Conservation (phyloP, 1,140 invertebrate genomes). For the Heliconius eleuchia region DNA sequence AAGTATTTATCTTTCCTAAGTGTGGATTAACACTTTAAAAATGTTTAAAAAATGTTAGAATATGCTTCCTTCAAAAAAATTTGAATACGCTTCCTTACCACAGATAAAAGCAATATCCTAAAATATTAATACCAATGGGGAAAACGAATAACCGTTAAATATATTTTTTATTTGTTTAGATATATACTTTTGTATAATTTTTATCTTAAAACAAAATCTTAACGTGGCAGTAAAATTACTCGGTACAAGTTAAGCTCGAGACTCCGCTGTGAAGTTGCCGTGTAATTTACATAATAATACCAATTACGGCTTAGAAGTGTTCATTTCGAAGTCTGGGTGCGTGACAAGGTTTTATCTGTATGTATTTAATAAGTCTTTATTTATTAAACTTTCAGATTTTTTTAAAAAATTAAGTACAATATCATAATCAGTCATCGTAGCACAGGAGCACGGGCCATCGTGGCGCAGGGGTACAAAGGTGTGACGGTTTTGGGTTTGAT, state of each 20-base stretch:
- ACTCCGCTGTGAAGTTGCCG: conserved; percentile 35
- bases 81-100: too few relatives aligned
- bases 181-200: conserved; percentile 17
- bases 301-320: conserved; percentile 38
- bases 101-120: too few relatives aligned
- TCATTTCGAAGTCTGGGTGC: conserved; percentile 38
- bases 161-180: not conserved
- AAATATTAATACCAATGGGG: not conserved
- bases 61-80: too few relatives aligned
- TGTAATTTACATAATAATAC: conserved; percentile 43
- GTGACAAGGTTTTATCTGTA: conserved; percentile 36
- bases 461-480: too few relatives aligned
- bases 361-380: conserved; percentile 23
- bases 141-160: not conserved
- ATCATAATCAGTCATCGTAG: too few relatives aligned
- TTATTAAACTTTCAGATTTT: conserved; percentile 10
- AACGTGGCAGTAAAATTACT: conserved; percentile 31
- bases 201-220: conserved; percentile 31
- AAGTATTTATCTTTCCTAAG: too few relatives aligned
- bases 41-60: too few relatives aligned
- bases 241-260: conserved; percentile 38
- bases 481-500: too few relatives aligned
- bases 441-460: too few relatives aligned
- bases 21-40: too few relatives aligned
- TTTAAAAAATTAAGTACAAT: not conserved